Base-by-base conservation (phyloP, 2,888 invertebrate species). In the Dastarcus helophoroides region DNA sequence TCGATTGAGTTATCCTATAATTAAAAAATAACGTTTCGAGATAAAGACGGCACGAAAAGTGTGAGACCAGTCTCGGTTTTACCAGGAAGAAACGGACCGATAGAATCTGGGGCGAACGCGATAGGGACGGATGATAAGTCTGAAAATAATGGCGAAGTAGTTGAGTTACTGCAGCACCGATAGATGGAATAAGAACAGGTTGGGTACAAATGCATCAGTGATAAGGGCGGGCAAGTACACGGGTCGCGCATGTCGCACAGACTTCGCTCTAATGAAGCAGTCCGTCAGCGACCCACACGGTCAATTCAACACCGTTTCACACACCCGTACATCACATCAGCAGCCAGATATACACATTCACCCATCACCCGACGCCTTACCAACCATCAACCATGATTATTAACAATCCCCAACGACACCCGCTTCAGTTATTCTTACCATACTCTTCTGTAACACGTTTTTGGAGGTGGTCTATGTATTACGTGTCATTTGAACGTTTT, bases 201-300 rank as follows among this genome's bases (percentile, higher is more conserved):
- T 47, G 45, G n/a, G 54, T 55, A 56, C 58, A 58, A 57, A 58
- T 58, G 55, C 53, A 54, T 48, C 48, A 40, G 41, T 41, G 53
- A 53, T 59, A 60, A 57, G 55, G 48, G 47, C 47, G 49, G 53
- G 54, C 51, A 51, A n/a, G 48, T 54, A 60, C 60, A 59, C 54
- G 57, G 52, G 47, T 54, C 53, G 58, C 47, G 51, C 57, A 56
- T 57, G 56, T 56, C 42, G 48, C 42, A 42, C 36, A 37, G 40
- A 42, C 46, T 39, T 45, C 43, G 42, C 51, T 53, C 56, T 60
- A 60, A 60, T 60, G 59, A 60, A 60, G 60, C 58, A 60, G 59
- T 60, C 53, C 54, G 53, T 59, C 58, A 59, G 39, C 52, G 39
- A 39, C 56, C 56, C 53, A 54, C 55, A 51, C 53, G 39, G 36